These are phyloP conservation scores for Pollachius pollachius DNA, from an alignment of 2,113 vertebrate species.

Conservation along the genomic window DNA sequence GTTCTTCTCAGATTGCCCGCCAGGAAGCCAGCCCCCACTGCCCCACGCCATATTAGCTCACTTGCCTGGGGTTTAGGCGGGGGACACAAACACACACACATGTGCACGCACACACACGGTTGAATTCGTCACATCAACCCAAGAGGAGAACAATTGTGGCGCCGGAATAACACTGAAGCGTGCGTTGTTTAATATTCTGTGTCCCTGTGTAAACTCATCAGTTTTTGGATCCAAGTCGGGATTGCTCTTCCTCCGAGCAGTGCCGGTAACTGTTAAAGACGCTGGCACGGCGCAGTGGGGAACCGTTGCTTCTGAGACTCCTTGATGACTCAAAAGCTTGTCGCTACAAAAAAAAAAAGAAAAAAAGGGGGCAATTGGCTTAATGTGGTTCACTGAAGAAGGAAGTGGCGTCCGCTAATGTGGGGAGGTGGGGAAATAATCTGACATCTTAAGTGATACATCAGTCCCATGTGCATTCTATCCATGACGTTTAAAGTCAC, in stretches of 20 bases:
- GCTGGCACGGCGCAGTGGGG: too few species aligned
- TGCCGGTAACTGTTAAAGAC: background rate
- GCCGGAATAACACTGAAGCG: slow-evolving; percentile 3
- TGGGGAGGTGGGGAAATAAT: too few species aligned
- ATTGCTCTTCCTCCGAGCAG: slow-evolving; percentile 1
- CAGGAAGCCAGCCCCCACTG: too few species aligned
- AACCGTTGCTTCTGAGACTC: too few species aligned
- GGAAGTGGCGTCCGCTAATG: too few species aligned
- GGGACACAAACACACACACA: background rate
- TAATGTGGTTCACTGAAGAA: too few species aligned
- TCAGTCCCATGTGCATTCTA: background rate
- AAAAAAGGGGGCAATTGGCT: too few species aligned
- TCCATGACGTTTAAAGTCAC: background rate
- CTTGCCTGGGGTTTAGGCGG: slow-evolving; percentile 18
- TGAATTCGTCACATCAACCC: too few species aligned
- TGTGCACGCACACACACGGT: too few species aligned
- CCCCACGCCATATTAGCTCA: background rate
- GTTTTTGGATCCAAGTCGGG: slow-evolving; percentile 2
- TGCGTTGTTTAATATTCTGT: slow-evolving; percentile 27
- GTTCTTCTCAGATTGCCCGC: too few species aligned
- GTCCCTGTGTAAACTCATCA: slow-evolving; percentile 17
- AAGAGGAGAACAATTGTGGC: background rate
- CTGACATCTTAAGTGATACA: background rate
- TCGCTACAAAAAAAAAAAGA: too few species aligned
- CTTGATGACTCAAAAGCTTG: too few species aligned